Conservation (phyloP, 2,797 vertebrate species). For the Enteromius unitaeniatus region DNA sequence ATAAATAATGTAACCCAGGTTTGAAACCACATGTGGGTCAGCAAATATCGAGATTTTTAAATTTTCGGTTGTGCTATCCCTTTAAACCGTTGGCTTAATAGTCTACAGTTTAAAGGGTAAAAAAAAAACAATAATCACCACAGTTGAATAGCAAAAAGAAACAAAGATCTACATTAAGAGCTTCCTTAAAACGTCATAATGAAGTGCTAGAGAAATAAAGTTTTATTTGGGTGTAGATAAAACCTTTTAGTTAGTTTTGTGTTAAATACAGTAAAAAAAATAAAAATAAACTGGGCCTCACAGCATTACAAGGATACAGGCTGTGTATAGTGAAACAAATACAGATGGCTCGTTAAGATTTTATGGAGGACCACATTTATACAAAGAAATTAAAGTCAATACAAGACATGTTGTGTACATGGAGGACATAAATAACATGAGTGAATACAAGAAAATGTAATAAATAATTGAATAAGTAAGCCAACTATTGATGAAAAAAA, state of each 20-base stretch:
- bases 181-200: constrained; percentile 42
- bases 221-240: constrained; percentile 36
- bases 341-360: constrained; percentile 53
- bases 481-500: constrained; percentile 32
- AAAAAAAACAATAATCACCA: constrained; percentile 44
- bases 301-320: neutral
- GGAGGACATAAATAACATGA: constrained; percentile 26
- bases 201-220: constrained; percentile 30
- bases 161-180: constrained; percentile 43
- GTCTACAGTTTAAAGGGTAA: constrained; percentile 25
- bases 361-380: constrained; percentile 39
- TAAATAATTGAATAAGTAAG: constrained; percentile 11
- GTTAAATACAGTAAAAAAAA: constrained; percentile 19
- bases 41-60: neutral
- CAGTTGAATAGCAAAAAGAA: constrained; percentile 46
- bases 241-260: constrained; percentile 8
- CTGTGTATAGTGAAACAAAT: constrained; percentile 46
- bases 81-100: constrained; percentile 23
- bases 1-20: neutral
- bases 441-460: constrained; percentile 37
- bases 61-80: neutral
- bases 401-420: constrained; percentile 43
- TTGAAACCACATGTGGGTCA: neutral
- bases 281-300: neutral
- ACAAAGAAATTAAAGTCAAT: constrained; percentile 43